A percentile compares a stretch with the other conserved stretches of the same genome.
phyloP scores from a whole-genome alignment of 2,797 vertebrate genomes.

The Gephyroberyx darwinii region DNA sequence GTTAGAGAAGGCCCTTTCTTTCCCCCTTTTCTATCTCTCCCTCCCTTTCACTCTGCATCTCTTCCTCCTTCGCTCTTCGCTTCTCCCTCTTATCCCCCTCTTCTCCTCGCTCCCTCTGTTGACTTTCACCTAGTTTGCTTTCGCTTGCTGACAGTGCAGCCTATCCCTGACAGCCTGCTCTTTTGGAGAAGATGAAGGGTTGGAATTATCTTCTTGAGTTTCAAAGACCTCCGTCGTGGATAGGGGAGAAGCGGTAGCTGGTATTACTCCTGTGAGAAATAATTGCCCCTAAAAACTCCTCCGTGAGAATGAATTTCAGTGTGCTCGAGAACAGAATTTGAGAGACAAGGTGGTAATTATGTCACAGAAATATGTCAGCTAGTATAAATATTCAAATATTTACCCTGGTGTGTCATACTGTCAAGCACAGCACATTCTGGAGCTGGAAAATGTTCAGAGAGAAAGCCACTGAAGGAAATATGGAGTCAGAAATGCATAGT shows the following conservation, averaged over 20 bases:
- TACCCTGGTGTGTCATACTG: slow-evolving; percentile 44
- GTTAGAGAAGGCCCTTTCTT: slow-evolving; percentile 53
- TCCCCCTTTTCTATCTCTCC: slow-evolving; percentile 29
- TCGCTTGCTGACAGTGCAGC: slow-evolving; percentile 38
- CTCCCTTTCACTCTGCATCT: neutral
- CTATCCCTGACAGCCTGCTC: slow-evolving; percentile 45
- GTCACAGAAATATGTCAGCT: slow-evolving; percentile 63
- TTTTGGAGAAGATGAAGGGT: slow-evolving; percentile 55
- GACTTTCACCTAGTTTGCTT: slow-evolving; percentile 24
- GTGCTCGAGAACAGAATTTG: slow-evolving; percentile 33
- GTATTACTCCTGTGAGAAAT: slow-evolving; percentile 53
- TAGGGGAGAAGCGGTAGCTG: slow-evolving; percentile 47
- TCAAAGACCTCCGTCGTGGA: slow-evolving; percentile 60
- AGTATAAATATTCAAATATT: slow-evolving; percentile 59
- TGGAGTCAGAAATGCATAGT: slow-evolving; percentile 35
- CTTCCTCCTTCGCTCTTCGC: neutral
- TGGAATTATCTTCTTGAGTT: slow-evolving; percentile 65
- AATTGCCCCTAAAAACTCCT: slow-evolving; percentile 30
- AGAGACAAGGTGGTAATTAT: slow-evolving; percentile 62
- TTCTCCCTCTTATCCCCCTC: neutral
- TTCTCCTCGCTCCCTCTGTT: slow-evolving; percentile 8
- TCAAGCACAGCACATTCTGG: slow-evolving; percentile 40
- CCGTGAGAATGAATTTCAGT: slow-evolving; percentile 32
- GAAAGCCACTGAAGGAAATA: slow-evolving; percentile 36
- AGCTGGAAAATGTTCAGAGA: slow-evolving; percentile 40